phyloP scores from a whole-genome alignment of 2,797 vertebrate genomes.

The Salmo trutta region DNA sequence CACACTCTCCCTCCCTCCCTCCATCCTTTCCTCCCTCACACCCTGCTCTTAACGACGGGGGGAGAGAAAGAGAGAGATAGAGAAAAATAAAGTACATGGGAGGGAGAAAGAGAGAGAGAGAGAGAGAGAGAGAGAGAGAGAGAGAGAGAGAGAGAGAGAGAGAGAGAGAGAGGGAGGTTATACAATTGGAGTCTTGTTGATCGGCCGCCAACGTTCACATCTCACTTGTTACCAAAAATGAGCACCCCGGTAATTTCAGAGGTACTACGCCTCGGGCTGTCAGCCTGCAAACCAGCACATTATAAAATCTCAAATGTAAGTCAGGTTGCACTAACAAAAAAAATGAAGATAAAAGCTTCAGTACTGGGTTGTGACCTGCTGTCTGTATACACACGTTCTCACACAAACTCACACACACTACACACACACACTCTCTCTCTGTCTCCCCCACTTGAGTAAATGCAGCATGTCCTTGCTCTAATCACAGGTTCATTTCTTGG shows the following conservation, averaged over 20 bases:
- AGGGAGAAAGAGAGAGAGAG: conserved; percentile 4
- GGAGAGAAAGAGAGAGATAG: background rate
- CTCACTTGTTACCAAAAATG: conserved; percentile 57
- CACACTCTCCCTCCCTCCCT: background rate
- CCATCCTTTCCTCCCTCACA: conserved; percentile 4
- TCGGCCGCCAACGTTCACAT: conserved; percentile 47
- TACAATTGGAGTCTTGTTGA: conserved; percentile 56
- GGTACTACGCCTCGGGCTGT: conserved; percentile 59
- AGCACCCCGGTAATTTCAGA: conserved; percentile 52
- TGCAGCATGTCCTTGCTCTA: conserved; percentile 17
- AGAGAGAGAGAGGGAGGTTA: conserved; percentile 30
- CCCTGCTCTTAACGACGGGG: background rate
- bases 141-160: background rate
- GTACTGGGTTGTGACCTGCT: conserved; percentile 17
- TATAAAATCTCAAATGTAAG: conserved; percentile 40
- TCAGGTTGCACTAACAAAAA: conserved; percentile 29
- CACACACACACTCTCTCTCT: background rate
- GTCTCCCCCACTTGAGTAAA: conserved; percentile 11
- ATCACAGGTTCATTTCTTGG: conserved; percentile 67
- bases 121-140: conserved; percentile 18
- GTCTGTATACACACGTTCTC: conserved; percentile 18
- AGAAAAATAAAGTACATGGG: background rate
- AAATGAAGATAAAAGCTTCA: background rate
- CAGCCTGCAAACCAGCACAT: conserved; percentile 43
- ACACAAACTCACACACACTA: background rate